Conservation (phyloP, 2,888 invertebrate genomes). For the Oconnorella tubifera region DNA sequence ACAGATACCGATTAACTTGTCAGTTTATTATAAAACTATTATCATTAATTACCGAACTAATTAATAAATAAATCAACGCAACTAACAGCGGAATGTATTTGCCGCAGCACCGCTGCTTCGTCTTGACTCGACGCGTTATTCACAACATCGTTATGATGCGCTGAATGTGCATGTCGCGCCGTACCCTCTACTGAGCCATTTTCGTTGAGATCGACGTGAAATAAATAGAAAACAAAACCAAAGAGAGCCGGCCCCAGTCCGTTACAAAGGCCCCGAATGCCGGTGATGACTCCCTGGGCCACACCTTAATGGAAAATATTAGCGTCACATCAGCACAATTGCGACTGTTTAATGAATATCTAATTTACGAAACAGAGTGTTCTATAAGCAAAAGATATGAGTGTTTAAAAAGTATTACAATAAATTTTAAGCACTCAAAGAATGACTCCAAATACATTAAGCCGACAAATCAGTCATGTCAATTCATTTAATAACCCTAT, state of each 20-base stretch:
- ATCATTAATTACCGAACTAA: too few relatives aligned
- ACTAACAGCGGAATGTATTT: background rate
- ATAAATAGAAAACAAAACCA: conserved; percentile 95
- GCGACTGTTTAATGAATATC: too few relatives aligned
- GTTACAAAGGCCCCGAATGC: conserved; percentile 95
- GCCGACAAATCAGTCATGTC: too few relatives aligned
- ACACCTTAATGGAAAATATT: conserved; percentile 46
- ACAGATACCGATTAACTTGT: too few relatives aligned
- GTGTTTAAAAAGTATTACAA: background rate
- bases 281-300: conserved; percentile 93
- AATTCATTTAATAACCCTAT: too few relatives aligned
- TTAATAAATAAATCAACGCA: too few relatives aligned
- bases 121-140: background rate
- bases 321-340: too few relatives aligned
- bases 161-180: background rate
- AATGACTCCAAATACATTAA: too few relatives aligned
- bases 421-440: too few relatives aligned
- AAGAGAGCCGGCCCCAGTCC: conserved; percentile 98
- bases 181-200: conserved; percentile 87
- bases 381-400: too few relatives aligned
- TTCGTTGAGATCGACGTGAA: conserved; percentile 92
- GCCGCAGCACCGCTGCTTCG: background rate
- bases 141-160: background rate
- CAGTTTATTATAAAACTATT: too few relatives aligned
- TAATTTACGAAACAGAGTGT: too few relatives aligned